Evolutionary conservation across 2,113 vertebrate genomes (phyloP), one percentile per base, ranked within the genome.

Genomic region (Arothron firmamentum): DNA sequence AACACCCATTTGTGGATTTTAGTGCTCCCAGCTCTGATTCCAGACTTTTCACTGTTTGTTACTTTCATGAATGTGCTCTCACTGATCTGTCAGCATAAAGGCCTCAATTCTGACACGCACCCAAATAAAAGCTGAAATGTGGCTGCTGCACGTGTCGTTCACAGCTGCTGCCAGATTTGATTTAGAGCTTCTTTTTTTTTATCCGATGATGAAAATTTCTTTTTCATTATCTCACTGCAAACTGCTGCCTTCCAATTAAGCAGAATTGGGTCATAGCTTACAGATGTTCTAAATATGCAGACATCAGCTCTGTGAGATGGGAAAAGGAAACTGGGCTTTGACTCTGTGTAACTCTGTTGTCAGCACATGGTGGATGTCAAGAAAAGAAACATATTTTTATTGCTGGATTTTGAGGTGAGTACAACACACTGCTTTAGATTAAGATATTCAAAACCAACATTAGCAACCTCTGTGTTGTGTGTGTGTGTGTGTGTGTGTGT

Each of bases 281-380:
- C 28, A 52, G 61, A 64, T 57, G 50, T 69, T 73, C 46, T n/a
- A 58, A 76, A 77, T 55, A 59, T 56, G 52, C 72, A 64, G 61
- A 48, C 63, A 66, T 79, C 64, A 67, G 65, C 62, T 73, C 62
- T 63, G 57, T 23, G 62, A 70, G 54, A 70, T 58, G 48, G 54
- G 56, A 45, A 68, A 31, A 72, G 67, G 63, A 75, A 79, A 70
- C 46, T 61, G 53, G 57, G 54, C 10, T 46, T 65, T 31, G 70
- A 72, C 45, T 64, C 21, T 16, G 5, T 62, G 41, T 51, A 62
- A 70, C 60, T 57, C 56, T 69, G 49, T 58, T 69, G 49, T 58
- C 57, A 49, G 47, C 52, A 9, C 59, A 62, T 60, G 52, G 67
- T 57, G 67, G 67, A 47, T 47, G 54, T 28, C 34, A 38, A 38